Percentiles rank a stretch among this genome's conserved stretches.
Conservation (phyloP, 2,888 invertebrate genomes). For the Uloborus plumipes region DNA sequence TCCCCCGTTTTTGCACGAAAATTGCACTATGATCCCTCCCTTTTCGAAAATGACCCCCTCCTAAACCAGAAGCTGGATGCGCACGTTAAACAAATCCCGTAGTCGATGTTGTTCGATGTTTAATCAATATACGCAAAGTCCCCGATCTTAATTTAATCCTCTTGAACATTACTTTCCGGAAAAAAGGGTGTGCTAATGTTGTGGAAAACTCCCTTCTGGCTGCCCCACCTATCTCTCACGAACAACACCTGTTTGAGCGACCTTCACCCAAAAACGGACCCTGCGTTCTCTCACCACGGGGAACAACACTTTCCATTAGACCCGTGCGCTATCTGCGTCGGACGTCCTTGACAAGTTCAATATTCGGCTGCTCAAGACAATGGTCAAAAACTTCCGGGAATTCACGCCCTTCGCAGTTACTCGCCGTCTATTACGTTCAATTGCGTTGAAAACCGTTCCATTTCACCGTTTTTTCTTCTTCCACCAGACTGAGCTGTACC, state of each 20-base stretch:
- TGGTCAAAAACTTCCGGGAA: constrained; percentile 45
- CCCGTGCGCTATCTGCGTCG: constrained; percentile 25
- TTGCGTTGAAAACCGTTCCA: background rate
- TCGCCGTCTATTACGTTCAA: background rate
- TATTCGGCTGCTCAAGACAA: constrained; percentile 19
- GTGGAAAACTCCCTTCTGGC: constrained; percentile 32
- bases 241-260: constrained; percentile 29
- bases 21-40: no score
- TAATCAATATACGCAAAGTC: no score
- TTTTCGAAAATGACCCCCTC: no score
- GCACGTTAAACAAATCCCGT: no score
- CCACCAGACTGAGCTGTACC: constrained; percentile 14
- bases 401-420: constrained; percentile 35
- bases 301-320: constrained; percentile 8
- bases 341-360: constrained; percentile 30
- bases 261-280: constrained; percentile 47
- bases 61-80: no score
- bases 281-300: constrained; percentile 6
- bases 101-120: no score
- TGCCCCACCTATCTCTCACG: constrained; percentile 39
- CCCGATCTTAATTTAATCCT: constrained; percentile 13
- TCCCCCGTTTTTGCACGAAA: no score
- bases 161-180: constrained; percentile 15
- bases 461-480: background rate
- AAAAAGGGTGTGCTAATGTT: constrained; percentile 7